Evolutionary conservation across 1,140 invertebrate species (phyloP).

Genomic region (Rhizoglyphus robini): DNA sequence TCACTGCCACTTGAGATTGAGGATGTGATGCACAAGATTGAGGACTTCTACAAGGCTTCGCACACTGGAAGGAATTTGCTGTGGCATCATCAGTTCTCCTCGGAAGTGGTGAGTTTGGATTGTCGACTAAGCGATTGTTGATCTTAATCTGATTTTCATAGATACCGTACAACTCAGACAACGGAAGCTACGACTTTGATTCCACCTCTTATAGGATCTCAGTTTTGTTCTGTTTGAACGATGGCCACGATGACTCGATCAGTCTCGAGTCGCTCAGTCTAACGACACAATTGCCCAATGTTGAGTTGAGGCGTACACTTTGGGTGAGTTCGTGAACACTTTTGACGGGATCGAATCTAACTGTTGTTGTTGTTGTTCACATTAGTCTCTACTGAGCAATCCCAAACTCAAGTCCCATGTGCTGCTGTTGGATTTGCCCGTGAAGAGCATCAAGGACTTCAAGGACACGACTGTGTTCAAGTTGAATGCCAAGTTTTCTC

Average conservation of each 20-base stretch:
- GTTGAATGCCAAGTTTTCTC: too few relatives aligned
- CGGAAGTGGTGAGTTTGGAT: constrained; percentile 61
- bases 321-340: too few relatives aligned
- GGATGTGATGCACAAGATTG: too few relatives aligned
- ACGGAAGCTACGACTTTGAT: constrained; percentile 94
- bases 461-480: too few relatives aligned
- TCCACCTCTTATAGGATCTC: constrained; percentile 99
- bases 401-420: too few relatives aligned
- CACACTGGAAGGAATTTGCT: constrained; percentile 92
- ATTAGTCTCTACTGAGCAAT: too few relatives aligned
- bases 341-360: too few relatives aligned
- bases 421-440: too few relatives aligned
- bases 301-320: constrained; percentile 83
- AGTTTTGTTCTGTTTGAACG: constrained; percentile 98
- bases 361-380: too few relatives aligned
- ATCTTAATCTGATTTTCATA: constrained; percentile 33
- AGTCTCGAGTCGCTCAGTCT: constrained; percentile 86
- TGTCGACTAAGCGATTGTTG: neutral
- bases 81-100: constrained; percentile 99
- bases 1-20: too few relatives aligned
- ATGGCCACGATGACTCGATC: constrained; percentile 74
- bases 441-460: too few relatives aligned
- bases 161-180: constrained; percentile 92
- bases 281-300: constrained; percentile 90
- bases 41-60: constrained; percentile 51